Evolutionary conservation across 2,888 invertebrate species (phyloP), one percentile per base, ranked within the genome.

Genomic region (Habrosyne pyritoides): DNA sequence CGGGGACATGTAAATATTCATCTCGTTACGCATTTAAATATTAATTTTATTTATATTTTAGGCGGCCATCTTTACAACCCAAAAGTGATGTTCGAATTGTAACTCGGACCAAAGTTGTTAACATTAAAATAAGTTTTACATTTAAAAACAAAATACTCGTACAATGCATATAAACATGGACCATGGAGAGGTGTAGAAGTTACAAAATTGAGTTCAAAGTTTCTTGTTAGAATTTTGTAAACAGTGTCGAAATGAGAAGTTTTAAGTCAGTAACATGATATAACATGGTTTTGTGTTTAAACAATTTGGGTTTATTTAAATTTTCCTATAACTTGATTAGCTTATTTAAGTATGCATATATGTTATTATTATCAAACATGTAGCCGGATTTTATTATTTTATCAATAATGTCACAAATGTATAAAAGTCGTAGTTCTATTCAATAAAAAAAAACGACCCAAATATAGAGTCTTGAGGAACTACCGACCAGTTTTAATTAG

Each of bases 41-140:
- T 77, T 74, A 60, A 75, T 71, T 75, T 69, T 69, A 71, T 67
- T 69, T 68, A 73, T 65, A 59, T 57, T 57, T 53, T 36, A 49
- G 46, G 53, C 48, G 53, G 46, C 52, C 42, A 42, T 18, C 42
- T 42, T 42, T 18, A 1, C 7, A 5, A 24, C 24, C 24, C 7
- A 24, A 24, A 24, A 7, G 24, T 24, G 24, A 24, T 4, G 42
- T 14, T 12, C 18, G 18, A 18, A 18, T 8, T 18, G 18, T 42
- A n/a, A n/a, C 33, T 33, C n/a, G 6, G 33, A 33, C 3, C n/a
- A 4, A 12, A 12, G 30, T 0, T 0, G 8, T 2, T n/a, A n/a
- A 33, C 3, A 33, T 33, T n/a, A 5, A n/a, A n/a, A n/a, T 33
- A n/a, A n/a, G 2, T 4, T 33, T 3, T 0, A 8, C 4, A 12